These are phyloP conservation scores for Notodonta dromedarius DNA, from an alignment of 2,888 invertebrate species.

Conservation along the genomic window DNA sequence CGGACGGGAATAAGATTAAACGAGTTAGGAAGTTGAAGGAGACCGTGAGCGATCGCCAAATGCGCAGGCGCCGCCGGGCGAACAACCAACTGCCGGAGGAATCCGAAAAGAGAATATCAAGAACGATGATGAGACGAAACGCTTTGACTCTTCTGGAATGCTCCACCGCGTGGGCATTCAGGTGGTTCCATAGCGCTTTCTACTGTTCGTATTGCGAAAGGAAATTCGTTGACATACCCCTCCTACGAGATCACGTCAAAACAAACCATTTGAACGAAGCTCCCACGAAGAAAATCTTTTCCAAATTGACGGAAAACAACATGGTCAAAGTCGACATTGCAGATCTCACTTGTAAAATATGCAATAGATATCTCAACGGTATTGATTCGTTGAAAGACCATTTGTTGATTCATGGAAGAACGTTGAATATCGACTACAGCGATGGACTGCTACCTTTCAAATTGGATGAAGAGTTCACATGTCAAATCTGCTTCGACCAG, in stretches of 20 bases:
- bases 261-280: conserved; percentile 53
- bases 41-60: conserved; percentile 71
- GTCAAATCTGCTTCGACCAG: conserved; percentile 63
- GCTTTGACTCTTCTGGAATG: conserved; percentile 68
- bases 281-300: conserved; percentile 64
- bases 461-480: conserved; percentile 58
- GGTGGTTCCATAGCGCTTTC: conserved; percentile 73
- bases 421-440: conserved; percentile 55
- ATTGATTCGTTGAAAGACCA: conserved; percentile 67
- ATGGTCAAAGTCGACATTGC: conserved; percentile 76
- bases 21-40: conserved; percentile 73
- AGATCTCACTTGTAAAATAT: conserved; percentile 63
- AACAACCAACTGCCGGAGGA: conserved; percentile 75
- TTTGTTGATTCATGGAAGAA: conserved; percentile 55
- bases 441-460: conserved; percentile 76
- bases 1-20: conserved; percentile 46
- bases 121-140: conserved; percentile 77
- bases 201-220: conserved; percentile 73
- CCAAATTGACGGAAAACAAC: conserved; percentile 74
- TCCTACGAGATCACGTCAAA: conserved; percentile 60
- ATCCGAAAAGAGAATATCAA: conserved; percentile 70
- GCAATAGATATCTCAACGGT: conserved; percentile 47
- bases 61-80: conserved; percentile 73
- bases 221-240: conserved; percentile 62
- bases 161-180: conserved; percentile 77